Conservation (phyloP, 2,113 vertebrate species). For the Chaetodon trifascialis region DNA sequence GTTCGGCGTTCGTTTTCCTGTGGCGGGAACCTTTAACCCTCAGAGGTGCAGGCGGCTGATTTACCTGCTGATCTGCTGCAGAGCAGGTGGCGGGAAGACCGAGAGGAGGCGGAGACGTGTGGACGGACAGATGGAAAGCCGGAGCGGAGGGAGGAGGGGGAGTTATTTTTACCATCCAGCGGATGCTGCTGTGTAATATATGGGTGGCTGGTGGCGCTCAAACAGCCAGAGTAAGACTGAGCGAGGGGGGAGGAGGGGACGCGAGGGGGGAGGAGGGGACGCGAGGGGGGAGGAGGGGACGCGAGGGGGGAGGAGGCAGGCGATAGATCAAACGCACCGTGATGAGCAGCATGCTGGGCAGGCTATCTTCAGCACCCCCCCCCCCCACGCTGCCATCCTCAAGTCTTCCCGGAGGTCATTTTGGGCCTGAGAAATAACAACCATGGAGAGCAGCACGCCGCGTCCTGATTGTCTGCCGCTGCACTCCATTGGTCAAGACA, state of each 20-base stretch:
- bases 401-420: constrained; percentile 63
- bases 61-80: constrained; percentile 22
- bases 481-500: constrained; percentile 67
- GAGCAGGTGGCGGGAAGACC: constrained; percentile 46
- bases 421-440: constrained; percentile 52
- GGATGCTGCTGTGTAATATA: constrained; percentile 65
- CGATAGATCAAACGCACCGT: constrained; percentile 62
- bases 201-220: constrained; percentile 48
- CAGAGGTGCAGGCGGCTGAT: constrained; percentile 24
- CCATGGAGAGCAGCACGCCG: constrained; percentile 14
- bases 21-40: constrained; percentile 18
- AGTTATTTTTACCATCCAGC: constrained; percentile 64
- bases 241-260: background rate
- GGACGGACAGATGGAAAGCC: constrained; percentile 55
- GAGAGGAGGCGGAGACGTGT: constrained; percentile 28
- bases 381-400: background rate
- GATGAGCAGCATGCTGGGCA: constrained; percentile 62
- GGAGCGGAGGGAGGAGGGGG: constrained; percentile 28
- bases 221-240: constrained; percentile 41
- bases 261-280: background rate
- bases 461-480: constrained; percentile 53
- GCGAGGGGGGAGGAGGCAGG: constrained; percentile 24
- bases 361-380: constrained; percentile 25
- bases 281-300: background rate
- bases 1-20: constrained; percentile 14